A percentile compares a stretch with the other conserved stretches of the same genome.
These are phyloP conservation scores for Acomys russatus DNA, from an alignment of 2,797 vertebrate species.

Conservation along the genomic window DNA sequence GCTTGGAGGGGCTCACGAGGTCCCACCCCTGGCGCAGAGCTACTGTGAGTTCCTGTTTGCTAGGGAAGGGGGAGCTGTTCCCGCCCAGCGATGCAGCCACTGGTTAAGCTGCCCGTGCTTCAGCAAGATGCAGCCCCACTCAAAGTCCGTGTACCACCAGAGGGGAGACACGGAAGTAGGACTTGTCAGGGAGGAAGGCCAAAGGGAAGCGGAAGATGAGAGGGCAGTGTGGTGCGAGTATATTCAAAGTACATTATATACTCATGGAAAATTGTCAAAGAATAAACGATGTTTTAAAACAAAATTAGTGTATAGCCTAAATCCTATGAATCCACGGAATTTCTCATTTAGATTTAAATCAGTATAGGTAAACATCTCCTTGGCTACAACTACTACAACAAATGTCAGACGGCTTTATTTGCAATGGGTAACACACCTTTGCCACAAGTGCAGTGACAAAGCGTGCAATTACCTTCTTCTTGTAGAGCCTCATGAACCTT, in stretches of 20 bases:
- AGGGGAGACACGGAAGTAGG: too few species aligned
- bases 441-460: background rate
- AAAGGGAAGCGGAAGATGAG: too few species aligned
- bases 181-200: background rate
- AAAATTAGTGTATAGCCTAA: background rate
- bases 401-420: background rate
- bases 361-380: background rate
- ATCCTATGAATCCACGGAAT: background rate
- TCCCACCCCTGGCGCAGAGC: background rate
- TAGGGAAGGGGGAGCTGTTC: background rate
- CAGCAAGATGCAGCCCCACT: background rate
- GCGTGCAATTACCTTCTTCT: constrained; percentile 92
- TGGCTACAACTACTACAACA: background rate
- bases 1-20: background rate
- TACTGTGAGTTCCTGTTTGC: background rate
- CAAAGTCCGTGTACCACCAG: background rate
- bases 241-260: background rate
- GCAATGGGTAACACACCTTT: background rate
- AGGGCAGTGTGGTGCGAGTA: too few species aligned
- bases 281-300: background rate
- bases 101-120: background rate
- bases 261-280: background rate
- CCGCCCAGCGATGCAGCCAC: background rate
- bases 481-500: constrained; percentile 95
- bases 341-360: constrained; percentile 37